Evolutionary conservation across 2,888 invertebrate genomes (phyloP), one percentile per base, ranked within the genome.

Genomic region (Crocallis elinguaria): DNA sequence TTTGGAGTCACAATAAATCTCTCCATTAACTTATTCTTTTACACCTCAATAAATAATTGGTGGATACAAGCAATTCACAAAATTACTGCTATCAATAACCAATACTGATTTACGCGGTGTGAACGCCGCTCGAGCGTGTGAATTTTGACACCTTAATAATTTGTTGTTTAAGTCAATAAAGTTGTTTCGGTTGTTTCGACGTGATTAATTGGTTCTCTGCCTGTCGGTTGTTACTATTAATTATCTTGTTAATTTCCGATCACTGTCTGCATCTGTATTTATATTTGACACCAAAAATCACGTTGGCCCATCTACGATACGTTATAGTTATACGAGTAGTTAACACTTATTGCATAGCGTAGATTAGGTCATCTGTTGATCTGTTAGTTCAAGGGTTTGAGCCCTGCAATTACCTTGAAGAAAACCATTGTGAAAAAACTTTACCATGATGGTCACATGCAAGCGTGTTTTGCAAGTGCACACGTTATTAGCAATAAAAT

Each of bases 61-160:
- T 69, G 71, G 65, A 71, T 72, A 64, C 51, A 61, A 64, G 50
- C 70, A 61, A 75, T 78, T 77, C 66, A 61, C 61, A 64, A 75
- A 70, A 79, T 75, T 74, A 73, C 64, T 39, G 57, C 64, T 70
- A 71, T 74, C 67, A 59, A 60, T 65, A 67, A 66, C 60, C 49
- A 55, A 41, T 57, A 39, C 36, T 55, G 27, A 65, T 66, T 69
- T 72, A 69, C 70, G 66, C 70, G 73, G 72, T 69, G 71, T 65
- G 69, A 75, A 75, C 69, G 68, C 55, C 69, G 57, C 57, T 38
- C 51, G 49, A 59, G 62, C 69, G 71, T 77, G 75, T 71, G 67
- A 73, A 68, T 68, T 71, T 61, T 73, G 72, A 72, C 71, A 62
- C 63, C 51, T 38, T 49, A 49, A 77, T 72, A 68, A 71, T 64